Percentiles rank a stretch among this genome's conserved stretches.
phyloP scores from a whole-genome alignment of 2,888 invertebrate species.

The Nemotelus nigrinus region DNA sequence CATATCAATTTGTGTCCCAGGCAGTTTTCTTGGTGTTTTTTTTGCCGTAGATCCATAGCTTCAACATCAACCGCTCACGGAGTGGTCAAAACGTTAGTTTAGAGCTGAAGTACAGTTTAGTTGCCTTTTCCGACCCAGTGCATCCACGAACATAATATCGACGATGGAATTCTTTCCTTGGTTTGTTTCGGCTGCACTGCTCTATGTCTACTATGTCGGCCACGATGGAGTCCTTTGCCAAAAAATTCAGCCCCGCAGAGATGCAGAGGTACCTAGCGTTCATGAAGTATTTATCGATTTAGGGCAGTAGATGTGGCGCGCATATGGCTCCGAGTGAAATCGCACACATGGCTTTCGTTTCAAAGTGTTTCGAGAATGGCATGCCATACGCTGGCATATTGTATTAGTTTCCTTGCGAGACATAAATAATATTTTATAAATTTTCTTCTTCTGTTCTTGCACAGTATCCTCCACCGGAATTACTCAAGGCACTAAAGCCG shows the following conservation, averaged over 20 bases:
- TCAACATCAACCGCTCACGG: background rate
- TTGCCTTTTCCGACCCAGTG: conserved; percentile 9
- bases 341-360: background rate
- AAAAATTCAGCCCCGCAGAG: conserved; percentile 52
- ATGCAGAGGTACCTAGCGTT: conserved; percentile 51
- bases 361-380: background rate
- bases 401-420: background rate
- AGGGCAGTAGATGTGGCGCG: background rate
- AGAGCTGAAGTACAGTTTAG: background rate
- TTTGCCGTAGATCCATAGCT: conserved; percentile 11
- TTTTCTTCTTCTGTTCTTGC: too few relatives aligned
- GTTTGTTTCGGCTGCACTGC: conserved; percentile 37
- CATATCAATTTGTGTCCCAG: conserved; percentile 45
- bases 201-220: conserved; percentile 6
- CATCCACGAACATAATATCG: background rate
- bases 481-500: conserved; percentile 53
- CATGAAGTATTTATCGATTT: conserved; percentile 31
- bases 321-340: background rate
- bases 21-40: background rate
- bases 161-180: conserved; percentile 28
- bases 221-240: conserved; percentile 45
- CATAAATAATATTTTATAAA: conserved; percentile 29
- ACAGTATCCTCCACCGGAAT: conserved; percentile 56
- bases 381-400: background rate
- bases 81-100: conserved; percentile 36